Percentiles rank a stretch among this genome's conserved stretches.
Conservation (phyloP, 2,888 invertebrate species). For the Julus scandinavius region DNA sequence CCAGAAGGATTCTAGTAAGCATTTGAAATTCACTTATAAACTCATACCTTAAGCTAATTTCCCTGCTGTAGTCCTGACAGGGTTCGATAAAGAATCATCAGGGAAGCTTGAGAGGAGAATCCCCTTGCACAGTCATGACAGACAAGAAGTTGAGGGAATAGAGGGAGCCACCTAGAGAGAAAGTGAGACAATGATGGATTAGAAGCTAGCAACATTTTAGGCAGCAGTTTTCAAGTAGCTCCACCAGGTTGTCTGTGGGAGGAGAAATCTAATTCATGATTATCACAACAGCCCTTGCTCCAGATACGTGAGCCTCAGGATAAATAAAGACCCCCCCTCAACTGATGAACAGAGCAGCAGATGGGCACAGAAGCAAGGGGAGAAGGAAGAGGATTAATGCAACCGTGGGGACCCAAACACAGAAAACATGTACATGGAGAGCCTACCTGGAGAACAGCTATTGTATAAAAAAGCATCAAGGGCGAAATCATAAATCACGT, state of each 20-base stretch:
- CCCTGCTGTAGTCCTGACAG: not conserved
- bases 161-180: not conserved
- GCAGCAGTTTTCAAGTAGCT: not conserved
- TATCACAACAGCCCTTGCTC: conserved; percentile 27
- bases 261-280: not conserved
- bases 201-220: not conserved
- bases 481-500: conserved; percentile 20
- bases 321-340: conserved; percentile 37
- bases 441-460: not conserved
- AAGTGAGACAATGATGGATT: conserved; percentile 42
- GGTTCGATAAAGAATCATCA: not conserved
- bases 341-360: not conserved
- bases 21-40: not conserved
- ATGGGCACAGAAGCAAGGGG: not conserved
- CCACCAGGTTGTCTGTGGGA: not conserved
- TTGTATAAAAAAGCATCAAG: not conserved
- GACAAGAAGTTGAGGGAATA: not conserved
- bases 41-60: not conserved
- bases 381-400: conserved; percentile 24
- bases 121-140: not conserved
- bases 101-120: not conserved
- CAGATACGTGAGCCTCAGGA: not conserved
- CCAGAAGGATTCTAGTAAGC: too few species aligned
- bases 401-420: conserved; percentile 4
- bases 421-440: not conserved